A percentile compares a stretch with the other conserved stretches of the same genome.
These are phyloP conservation scores for Drosophila novamexicana DNA, from an alignment of 1,140 invertebrate species.

Conservation along the genomic window DNA sequence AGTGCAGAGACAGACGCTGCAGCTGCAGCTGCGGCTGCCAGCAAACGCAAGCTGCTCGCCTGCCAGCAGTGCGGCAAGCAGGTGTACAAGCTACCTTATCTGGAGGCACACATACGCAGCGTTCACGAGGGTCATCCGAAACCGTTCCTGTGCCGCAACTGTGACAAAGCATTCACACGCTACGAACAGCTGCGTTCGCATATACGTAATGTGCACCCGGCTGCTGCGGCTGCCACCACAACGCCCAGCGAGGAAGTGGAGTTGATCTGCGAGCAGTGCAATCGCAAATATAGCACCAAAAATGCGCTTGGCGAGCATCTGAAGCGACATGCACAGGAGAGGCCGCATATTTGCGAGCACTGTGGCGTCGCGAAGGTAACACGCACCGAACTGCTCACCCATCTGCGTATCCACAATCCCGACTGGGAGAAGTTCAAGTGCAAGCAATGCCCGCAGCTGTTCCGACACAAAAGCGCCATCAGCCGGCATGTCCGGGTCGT, in stretches of 20 bases:
- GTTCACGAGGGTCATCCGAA: conserved; percentile 74
- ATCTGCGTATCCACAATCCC: conserved; percentile 74
- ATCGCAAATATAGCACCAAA: conserved; percentile 71
- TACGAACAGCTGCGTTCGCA: conserved; percentile 74
- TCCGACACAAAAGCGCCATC: conserved; percentile 77
- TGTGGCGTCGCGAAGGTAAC: conserved; percentile 78
- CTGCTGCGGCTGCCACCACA: conserved; percentile 10
- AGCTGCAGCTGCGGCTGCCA: conserved; percentile 6
- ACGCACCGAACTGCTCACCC: conserved; percentile 69
- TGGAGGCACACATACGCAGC: conserved; percentile 76
- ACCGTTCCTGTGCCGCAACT: conserved; percentile 67
- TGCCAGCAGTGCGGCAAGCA: conserved; percentile 75
- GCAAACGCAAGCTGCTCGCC: conserved; percentile 42
- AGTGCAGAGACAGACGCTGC: background rate
- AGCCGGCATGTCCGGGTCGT: conserved; percentile 74
- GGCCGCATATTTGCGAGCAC: conserved; percentile 70
- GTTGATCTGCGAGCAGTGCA: conserved; percentile 64
- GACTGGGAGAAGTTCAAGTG: conserved; percentile 79
- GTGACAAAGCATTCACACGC: conserved; percentile 70
- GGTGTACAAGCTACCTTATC: conserved; percentile 73
- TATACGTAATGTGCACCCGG: conserved; percentile 63
- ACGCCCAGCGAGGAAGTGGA: conserved; percentile 40
- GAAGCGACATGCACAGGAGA: conserved; percentile 71
- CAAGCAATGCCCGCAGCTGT: conserved; percentile 72
- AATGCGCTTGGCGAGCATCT: conserved; percentile 70